Conservation (phyloP, 2,797 vertebrate species). For the Siniperca scherzeri region DNA sequence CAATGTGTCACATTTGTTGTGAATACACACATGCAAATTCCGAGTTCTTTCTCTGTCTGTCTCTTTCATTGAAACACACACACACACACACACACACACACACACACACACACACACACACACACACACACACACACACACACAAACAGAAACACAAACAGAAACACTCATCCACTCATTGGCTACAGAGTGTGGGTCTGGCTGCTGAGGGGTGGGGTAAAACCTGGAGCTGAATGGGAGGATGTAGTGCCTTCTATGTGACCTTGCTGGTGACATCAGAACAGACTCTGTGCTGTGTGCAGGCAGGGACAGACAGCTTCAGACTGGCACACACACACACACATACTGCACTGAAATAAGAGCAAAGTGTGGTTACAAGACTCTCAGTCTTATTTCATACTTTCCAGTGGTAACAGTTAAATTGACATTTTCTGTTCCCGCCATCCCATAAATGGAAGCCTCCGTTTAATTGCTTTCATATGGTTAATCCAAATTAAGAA, state of each 20-base stretch:
- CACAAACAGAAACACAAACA: constrained; percentile 32
- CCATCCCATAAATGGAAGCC: constrained; percentile 76
- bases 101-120: constrained; percentile 19
- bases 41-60: constrained; percentile 2
- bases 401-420: constrained; percentile 82
- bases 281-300: constrained; percentile 32
- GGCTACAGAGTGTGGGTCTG: constrained; percentile 37
- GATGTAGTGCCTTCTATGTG: constrained; percentile 70
- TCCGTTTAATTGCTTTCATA: constrained; percentile 84
- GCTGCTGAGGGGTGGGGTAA: constrained; percentile 40
- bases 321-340: constrained; percentile 41
- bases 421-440: constrained; percentile 82
- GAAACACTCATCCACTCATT: constrained; percentile 36
- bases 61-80: constrained; percentile 30
- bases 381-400: constrained; percentile 79
- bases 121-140: not conserved
- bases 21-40: constrained; percentile 51
- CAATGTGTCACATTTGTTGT: constrained; percentile 52
- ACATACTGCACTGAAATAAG: constrained; percentile 46
- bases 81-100: not conserved
- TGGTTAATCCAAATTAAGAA: constrained; percentile 86
- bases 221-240: constrained; percentile 64
- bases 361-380: constrained; percentile 60
- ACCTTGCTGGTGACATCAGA: constrained; percentile 81
- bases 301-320: constrained; percentile 39